Evolutionary conservation across 2,797 vertebrate genomes (phyloP), one percentile per base, ranked within the genome.

Genomic region (Psittacula derbiana): DNA sequence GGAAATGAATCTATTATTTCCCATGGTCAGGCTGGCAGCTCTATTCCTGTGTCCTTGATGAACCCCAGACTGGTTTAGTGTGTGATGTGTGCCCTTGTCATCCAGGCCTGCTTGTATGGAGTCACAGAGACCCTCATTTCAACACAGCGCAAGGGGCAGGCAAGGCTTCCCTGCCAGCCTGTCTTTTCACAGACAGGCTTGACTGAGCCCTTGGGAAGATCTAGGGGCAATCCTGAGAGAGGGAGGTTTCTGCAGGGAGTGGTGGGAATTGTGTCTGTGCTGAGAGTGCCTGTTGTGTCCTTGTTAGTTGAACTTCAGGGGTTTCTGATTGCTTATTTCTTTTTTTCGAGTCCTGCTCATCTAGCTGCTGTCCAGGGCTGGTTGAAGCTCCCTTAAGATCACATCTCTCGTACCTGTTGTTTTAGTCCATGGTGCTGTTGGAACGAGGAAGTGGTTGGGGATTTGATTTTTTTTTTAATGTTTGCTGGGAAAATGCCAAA

Each of bases 1-100:
- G 65, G 69, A 87, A 69, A 49, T 25, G 33, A 58, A 57, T 91
- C 41, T 58, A 3, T 72, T 71, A 31, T 70, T 95, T 94, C 79
- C 41, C 38, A 10, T 44, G 75, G 67, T 64, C 33, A 3, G 78
- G 81, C 61, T 93, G 79, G 57, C 86, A 89, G 49, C 65, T 41
- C 30, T 71, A 38, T 43, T 67, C 67, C 69, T 61, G 19, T 80
- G 79, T 57, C 92, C 75, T 69, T 58, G 31, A 66, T 91, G 85
- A 84, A 60, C 57, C 69, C 31, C 41, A 12, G 0, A 31, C 64
- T 36, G 10, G 70, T 66, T 20, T 50, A 61, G 21, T 71, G 31
- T 41, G 58, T 72, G 76, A 4, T 58, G 64, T n/a, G 75, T 87
- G 85, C 60, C 62, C 16, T 60, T 88, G 49, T 47, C 38, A 31